A percentile compares a stretch with the other conserved stretches of the same genome.
Conservation (phyloP, 2,888 invertebrate species). For the Callyntrura guangdongensis region DNA sequence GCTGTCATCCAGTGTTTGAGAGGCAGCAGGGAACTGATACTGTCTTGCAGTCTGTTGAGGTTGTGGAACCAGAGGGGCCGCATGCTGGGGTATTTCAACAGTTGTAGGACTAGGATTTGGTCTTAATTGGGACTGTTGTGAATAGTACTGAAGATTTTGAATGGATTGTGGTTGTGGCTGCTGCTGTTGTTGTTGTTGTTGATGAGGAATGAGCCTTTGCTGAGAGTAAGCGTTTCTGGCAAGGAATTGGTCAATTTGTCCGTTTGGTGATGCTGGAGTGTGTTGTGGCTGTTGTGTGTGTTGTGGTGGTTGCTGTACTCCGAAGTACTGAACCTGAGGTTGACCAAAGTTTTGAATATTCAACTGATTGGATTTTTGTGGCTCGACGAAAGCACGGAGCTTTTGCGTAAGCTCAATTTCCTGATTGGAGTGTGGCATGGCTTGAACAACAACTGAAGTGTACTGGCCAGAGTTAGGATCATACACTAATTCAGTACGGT, state of each 20-base stretch:
- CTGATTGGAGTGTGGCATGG: slow-evolving; percentile 88
- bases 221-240: slow-evolving; percentile 78
- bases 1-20: slow-evolving; percentile 52
- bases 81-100: slow-evolving; percentile 53
- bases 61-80: slow-evolving; percentile 31
- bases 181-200: slow-evolving; percentile 69
- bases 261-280: slow-evolving; percentile 25
- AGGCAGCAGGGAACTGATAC: slow-evolving; percentile 54
- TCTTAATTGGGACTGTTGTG: slow-evolving; percentile 55
- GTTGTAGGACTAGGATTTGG: slow-evolving; percentile 60
- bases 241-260: slow-evolving; percentile 76
- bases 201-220: slow-evolving; percentile 68
- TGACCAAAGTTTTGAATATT: slow-evolving; percentile 79
- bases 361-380: slow-evolving; percentile 86
- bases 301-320: slow-evolving; percentile 67
- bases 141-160: slow-evolving; percentile 75
- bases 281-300: slow-evolving; percentile 60
- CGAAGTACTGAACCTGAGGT: slow-evolving; percentile 85
- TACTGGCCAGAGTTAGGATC: slow-evolving; percentile 92
- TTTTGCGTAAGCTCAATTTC: slow-evolving; percentile 91
- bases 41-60: slow-evolving; percentile 72
- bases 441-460: slow-evolving; percentile 92
- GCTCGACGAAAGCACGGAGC: slow-evolving; percentile 91
- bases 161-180: slow-evolving; percentile 68
- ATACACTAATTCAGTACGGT: slow-evolving; percentile 92